Conservation (phyloP, 2,113 vertebrate species). For the Mormyrus iriodes region DNA sequence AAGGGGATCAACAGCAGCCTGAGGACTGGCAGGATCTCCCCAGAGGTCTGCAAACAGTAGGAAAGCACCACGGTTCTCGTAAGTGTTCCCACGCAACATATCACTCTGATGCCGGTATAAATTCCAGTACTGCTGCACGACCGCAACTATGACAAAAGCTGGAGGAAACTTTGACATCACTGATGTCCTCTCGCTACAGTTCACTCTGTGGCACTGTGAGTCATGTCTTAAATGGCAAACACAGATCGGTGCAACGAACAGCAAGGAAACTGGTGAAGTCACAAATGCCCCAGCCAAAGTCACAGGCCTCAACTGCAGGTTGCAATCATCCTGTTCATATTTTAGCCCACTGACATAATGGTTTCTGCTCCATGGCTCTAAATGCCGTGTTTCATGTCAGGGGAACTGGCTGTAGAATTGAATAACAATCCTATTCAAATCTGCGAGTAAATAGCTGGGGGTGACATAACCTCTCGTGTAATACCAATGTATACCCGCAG, state of each 20-base stretch:
- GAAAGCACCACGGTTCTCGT: not conserved
- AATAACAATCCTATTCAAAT: conserved; percentile 81
- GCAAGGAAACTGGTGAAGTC: conserved; percentile 51
- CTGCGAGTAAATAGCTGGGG: conserved; percentile 87
- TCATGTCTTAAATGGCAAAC: conserved; percentile 55
- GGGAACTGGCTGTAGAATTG: conserved; percentile 62
- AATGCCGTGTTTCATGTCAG: conserved; percentile 76
- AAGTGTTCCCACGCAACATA: not conserved
- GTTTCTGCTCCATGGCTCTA: conserved; percentile 49
- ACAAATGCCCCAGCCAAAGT: conserved; percentile 36
- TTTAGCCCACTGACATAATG: conserved; percentile 64
- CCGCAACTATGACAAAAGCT: not conserved
- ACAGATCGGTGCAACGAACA: conserved; percentile 36
- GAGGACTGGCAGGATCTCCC: not conserved
- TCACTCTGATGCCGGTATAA: not conserved
- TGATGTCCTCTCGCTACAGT: not conserved
- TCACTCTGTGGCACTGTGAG: not conserved
- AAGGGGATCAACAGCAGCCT: not conserved
- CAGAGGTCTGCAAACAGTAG: not conserved
- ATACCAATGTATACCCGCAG: conserved; percentile 83
- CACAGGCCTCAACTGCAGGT: conserved; percentile 64
- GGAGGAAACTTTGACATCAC: not conserved
- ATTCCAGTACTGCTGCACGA: not conserved
- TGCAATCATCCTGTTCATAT: conserved; percentile 63
- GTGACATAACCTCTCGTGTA: conserved; percentile 97